Evolutionary conservation across 2,797 vertebrate genomes (phyloP), one percentile per base, ranked within the genome.

Genomic region (Lagodon rhomboides): DNA sequence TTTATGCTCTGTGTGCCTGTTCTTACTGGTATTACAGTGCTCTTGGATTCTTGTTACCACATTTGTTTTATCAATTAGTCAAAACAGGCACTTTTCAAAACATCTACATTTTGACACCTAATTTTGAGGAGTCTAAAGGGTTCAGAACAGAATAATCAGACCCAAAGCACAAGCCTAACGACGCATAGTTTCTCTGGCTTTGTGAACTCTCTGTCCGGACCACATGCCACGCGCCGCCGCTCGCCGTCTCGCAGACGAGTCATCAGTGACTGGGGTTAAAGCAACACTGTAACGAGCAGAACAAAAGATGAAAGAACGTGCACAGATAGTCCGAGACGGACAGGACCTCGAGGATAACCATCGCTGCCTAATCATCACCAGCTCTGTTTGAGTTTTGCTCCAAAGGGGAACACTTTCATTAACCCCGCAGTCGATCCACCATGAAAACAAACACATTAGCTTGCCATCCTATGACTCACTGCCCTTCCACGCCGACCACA

Each of bases 391-490:
- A 82, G 66, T 67, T 78, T 51, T 87, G 82, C 79, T 79, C 85
- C 84, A 70, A 66, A 70, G 75, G 62, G 85, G 80, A 88, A 91
- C 77, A 85, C 73, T 81, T 89, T 75, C 71, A 79, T 91, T 88
- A 90, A 91, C 67, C 68, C 67, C 63, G n/a, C 65, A 73, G 80
- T 81, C 68, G 72, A 82, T 88, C 85, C 82, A 71, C 74, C 60
- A 38, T 83, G 75, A 90, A 91, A 91, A 91, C 75, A 91, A 90
- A 93, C 78, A 87, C 78, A 85, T 89, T 85, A 78, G 67, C 63
- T 62, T 53, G 60, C 76, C 58, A 46, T 69, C 56, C 75, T 41
- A 67, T 89, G 91, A 93, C 81, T 89, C 86, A 90, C 80, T 30
- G 76, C 38, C 53, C 60, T 86, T 87, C 91, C 68, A 76, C 73